phyloP scores from a whole-genome alignment of 2,888 invertebrate genomes.

The Cantharis rustica region DNA sequence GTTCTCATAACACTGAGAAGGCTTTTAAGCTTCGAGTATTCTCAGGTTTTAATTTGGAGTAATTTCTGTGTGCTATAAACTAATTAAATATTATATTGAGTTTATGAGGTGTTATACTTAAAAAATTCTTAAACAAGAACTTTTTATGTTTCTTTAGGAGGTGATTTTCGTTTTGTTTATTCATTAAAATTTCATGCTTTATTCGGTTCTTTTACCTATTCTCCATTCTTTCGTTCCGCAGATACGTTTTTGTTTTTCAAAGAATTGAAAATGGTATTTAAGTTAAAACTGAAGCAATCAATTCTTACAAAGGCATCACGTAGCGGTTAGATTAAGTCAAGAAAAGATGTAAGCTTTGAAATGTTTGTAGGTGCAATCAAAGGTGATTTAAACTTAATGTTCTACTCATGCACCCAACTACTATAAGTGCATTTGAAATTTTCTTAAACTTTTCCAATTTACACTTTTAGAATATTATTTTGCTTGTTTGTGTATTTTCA shows the following conservation, averaged over 20 bases:
- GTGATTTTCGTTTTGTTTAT: conserved; percentile 7
- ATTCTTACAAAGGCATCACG: conserved; percentile 10
- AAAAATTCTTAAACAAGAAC: not conserved
- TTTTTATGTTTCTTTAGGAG: not conserved
- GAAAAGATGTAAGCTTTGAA: conserved; percentile 8
- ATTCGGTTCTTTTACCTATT: not conserved
- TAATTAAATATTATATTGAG: not conserved
- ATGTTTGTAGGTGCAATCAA: conserved; percentile 6
- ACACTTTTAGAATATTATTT: not conserved
- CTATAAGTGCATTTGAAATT: conserved; percentile 2
- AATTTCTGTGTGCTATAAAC: not conserved
- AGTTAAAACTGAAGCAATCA: conserved; percentile 7
- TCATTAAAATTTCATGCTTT: conserved; percentile 17
- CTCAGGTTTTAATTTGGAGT: not conserved
- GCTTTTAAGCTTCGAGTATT: not conserved
- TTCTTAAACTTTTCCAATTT: conserved; percentile 12
- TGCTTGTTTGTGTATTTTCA: not conserved
- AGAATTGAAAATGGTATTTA: conserved; percentile 8
- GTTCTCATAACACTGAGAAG: not conserved
- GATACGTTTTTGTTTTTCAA: conserved; percentile 3
- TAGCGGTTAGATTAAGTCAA: conserved; percentile 8
- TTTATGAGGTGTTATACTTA: not conserved
- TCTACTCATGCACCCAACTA: conserved; percentile 3
- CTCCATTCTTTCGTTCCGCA: not conserved
- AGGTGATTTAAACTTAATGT: conserved; percentile 9